Conservation (phyloP, 2,113 vertebrate genomes). For the Lepus europaeus region DNA sequence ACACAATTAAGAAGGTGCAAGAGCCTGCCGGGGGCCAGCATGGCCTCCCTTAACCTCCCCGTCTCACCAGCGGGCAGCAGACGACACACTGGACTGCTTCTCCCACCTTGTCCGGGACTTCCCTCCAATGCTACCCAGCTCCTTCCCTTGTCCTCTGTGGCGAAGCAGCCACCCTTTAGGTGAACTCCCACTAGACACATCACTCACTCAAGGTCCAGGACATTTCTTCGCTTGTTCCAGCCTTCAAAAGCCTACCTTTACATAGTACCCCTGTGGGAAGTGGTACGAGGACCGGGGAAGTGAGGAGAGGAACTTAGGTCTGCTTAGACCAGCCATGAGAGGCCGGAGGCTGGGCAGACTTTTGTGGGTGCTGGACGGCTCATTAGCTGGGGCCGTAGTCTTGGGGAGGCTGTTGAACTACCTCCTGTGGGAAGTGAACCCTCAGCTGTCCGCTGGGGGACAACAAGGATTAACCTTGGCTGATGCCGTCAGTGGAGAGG, state of each 20-base stretch:
- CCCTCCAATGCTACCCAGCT: neutral
- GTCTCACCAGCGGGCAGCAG: neutral
- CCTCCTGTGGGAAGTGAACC: neutral
- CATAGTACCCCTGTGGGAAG: neutral
- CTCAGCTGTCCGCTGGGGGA: conserved; percentile 3
- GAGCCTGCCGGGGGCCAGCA: neutral
- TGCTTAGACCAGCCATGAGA: neutral
- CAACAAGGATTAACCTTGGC: neutral
- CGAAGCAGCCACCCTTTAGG: neutral
- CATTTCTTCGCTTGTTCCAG: conserved; percentile 21
- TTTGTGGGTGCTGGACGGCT: neutral
- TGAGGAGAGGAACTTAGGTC: neutral
- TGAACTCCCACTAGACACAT: conserved; percentile 13
- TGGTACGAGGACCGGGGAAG: neutral
- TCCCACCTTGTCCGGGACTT: neutral
- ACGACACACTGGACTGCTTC: neutral
- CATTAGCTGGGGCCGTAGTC: neutral
- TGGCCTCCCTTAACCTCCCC: neutral
- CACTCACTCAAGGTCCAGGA: neutral
- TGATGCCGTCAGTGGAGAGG: neutral
- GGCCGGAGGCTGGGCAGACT: too few species aligned
- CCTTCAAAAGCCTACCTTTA: neutral
- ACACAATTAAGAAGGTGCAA: neutral
- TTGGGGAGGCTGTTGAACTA: neutral
- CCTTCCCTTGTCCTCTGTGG: neutral